phyloP scores from a whole-genome alignment of 2,797 vertebrate genomes.

The Hemibagrus guttatus region DNA sequence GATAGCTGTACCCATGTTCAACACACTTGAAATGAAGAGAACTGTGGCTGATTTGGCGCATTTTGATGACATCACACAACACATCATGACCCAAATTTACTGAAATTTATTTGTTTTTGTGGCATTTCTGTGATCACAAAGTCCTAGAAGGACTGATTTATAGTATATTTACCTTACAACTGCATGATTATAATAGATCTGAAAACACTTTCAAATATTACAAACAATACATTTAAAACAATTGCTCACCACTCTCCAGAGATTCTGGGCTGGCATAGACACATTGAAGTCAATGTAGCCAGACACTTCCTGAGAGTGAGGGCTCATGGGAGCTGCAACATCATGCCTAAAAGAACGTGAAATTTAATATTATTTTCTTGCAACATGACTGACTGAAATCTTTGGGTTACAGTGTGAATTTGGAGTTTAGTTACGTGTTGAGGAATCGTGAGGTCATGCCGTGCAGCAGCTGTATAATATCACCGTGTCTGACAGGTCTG shows the following conservation, averaged over 20 bases:
- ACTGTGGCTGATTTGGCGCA: no score
- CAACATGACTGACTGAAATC: neutral
- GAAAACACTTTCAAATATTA: neutral
- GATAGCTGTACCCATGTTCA: no score
- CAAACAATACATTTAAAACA: neutral
- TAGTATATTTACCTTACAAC: no score
- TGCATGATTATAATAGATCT: neutral
- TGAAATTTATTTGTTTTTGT: no score
- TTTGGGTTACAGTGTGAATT: neutral
- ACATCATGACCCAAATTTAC: no score
- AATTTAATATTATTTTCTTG: neutral
- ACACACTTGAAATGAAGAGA: no score
- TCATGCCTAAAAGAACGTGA: slow-evolving; percentile 80
- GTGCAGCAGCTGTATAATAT: slow-evolving; percentile 89
- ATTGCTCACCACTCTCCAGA: slow-evolving; percentile 91
- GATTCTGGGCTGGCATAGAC: slow-evolving; percentile 91
- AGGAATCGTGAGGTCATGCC: slow-evolving; percentile 93
- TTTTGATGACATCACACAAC: no score
- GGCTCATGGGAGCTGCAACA: slow-evolving; percentile 92
- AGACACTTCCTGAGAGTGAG: slow-evolving; percentile 92
- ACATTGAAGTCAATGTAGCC: slow-evolving; percentile 95
- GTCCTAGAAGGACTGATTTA: no score
- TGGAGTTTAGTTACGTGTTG: slow-evolving; percentile 82
- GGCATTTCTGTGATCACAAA: no score
- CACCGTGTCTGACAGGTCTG: slow-evolving; percentile 82